These are phyloP conservation scores for human DNA, from an alignment of 2,113 vertebrate genomes.

Conservation along the genomic window GRCh38 chr4:95824501-95825000, in stretches of 20 bases:
- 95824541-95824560: no score
- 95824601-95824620: not conserved
- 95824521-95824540: no score
- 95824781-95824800: not conserved
- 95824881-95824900: not conserved
- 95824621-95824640: not conserved
- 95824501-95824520: no score
- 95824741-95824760: no score
- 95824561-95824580: not conserved
- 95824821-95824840: not conserved
- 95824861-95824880: not conserved
- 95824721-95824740: not conserved
- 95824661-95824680: not conserved
- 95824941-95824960: not conserved
- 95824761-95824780: not conserved
- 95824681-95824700: not conserved
- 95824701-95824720: not conserved
- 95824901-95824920: not conserved
- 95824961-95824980: not conserved
- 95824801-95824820: not conserved
- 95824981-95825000: not conserved
- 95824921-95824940: not conserved
- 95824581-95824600: not conserved
- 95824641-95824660: not conserved
- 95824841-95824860: not conserved